Conservation (phyloP, 2,888 invertebrate species). For the Platynereis dumerilii region DNA sequence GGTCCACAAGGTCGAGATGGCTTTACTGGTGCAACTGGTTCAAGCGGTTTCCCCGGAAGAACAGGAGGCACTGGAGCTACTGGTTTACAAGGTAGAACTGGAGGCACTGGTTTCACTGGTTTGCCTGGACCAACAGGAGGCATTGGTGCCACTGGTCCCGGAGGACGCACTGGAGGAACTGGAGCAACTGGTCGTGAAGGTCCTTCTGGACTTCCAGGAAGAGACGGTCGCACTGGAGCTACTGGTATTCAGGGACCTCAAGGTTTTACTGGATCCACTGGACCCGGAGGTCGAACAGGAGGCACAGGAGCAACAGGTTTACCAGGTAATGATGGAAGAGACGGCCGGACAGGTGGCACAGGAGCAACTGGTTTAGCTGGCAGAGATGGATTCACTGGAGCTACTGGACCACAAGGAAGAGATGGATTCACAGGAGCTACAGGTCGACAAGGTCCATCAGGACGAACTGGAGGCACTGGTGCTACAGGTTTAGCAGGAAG, state of each 20-base stretch:
- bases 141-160: conserved; percentile 19
- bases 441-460: conserved; percentile 18
- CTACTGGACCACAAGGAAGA: conserved; percentile 23
- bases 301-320: conserved; percentile 10
- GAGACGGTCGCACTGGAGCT: conserved; percentile 10
- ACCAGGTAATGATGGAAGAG: conserved; percentile 21
- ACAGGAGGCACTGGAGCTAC: conserved; percentile 67
- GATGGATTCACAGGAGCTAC: conserved; percentile 18
- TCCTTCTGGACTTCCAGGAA: neutral
- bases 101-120: conserved; percentile 19
- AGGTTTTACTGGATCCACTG: conserved; percentile 23
- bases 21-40: conserved; percentile 25
- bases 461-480: conserved; percentile 67
- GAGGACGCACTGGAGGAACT: conserved; percentile 12
- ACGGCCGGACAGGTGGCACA: conserved; percentile 65
- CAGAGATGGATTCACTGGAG: conserved; percentile 19
- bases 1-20: conserved; percentile 22
- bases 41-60: conserved; percentile 24
- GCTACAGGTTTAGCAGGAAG: conserved; percentile 33
- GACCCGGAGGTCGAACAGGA: conserved; percentile 28
- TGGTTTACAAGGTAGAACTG: conserved; percentile 20
- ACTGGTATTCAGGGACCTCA: conserved; percentile 18
- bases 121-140: conserved; percentile 23
- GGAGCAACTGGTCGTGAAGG: conserved; percentile 22
- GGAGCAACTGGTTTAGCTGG: conserved; percentile 54